A percentile compares a stretch with the other conserved stretches of the same genome.
Evolutionary conservation across 1,140 invertebrate genomes (phyloP).

Genomic region (Archegozetes longisetosus): DNA sequence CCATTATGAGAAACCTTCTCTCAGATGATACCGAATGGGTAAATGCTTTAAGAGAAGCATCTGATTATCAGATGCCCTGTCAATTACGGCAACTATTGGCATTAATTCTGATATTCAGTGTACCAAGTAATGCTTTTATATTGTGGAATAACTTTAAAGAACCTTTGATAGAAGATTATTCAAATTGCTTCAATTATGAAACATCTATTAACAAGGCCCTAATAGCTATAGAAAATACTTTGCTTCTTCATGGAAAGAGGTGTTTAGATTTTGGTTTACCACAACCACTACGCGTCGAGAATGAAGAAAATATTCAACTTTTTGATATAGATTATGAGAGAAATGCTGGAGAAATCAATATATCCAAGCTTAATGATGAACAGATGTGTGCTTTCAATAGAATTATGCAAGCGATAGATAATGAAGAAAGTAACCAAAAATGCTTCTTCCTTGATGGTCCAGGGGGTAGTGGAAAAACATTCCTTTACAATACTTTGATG

Average conservation of each 20-base stretch:
- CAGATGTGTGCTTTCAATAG: slow-evolving; percentile 16
- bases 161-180: slow-evolving; percentile 15
- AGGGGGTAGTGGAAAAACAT: slow-evolving; percentile 27
- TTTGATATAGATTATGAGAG: background rate
- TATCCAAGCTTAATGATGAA: background rate
- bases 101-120: slow-evolving; percentile 21
- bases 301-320: background rate
- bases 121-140: slow-evolving; percentile 13
- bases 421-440: slow-evolving; percentile 20
- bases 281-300: background rate
- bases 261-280: background rate
- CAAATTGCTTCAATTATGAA: slow-evolving; percentile 1
- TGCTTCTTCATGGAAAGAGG: background rate
- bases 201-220: slow-evolving; percentile 16
- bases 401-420: slow-evolving; percentile 21
- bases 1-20: background rate
- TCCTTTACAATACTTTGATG: slow-evolving; percentile 23
- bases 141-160: slow-evolving; percentile 19
- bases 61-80: slow-evolving; percentile 1
- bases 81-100: slow-evolving; percentile 16
- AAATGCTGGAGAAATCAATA: background rate
- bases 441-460: slow-evolving; percentile 20
- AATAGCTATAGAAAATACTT: slow-evolving; percentile 14
- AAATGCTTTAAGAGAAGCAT: slow-evolving; percentile 10
- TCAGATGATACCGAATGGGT: slow-evolving; percentile 15